Percentiles rank a stretch among this genome's conserved stretches.
Conservation (phyloP, 2,113 vertebrate genomes). For the Esox niger region DNA sequence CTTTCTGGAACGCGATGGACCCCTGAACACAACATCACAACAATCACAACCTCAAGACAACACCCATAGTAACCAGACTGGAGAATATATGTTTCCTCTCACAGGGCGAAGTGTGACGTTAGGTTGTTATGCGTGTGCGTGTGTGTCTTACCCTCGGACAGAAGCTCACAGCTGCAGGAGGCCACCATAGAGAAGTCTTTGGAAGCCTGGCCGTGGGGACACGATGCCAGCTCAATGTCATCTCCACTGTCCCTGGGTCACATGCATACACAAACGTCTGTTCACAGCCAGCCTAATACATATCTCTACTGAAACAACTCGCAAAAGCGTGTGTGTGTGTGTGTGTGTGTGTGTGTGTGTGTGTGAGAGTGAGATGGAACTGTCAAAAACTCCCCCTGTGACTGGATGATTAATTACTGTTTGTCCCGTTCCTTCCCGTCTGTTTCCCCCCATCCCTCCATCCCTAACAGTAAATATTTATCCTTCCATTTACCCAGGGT, state of each 20-base stretch:
- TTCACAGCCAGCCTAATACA: constrained; percentile 16
- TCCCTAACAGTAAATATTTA: constrained; percentile 64
- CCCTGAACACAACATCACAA: constrained; percentile 49
- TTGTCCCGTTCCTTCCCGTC: constrained; percentile 32
- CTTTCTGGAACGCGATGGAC: constrained; percentile 67
- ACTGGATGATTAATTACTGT: constrained; percentile 66
- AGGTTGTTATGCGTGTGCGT: too few species aligned
- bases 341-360: constrained; percentile 37
- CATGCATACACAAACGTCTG: constrained; percentile 39
- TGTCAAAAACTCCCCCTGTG: constrained; percentile 61
- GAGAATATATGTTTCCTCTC: too few species aligned
- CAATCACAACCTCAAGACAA: too few species aligned
- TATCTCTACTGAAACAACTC: constrained; percentile 32
- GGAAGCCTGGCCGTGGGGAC: constrained; percentile 78
- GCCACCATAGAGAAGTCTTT: constrained; percentile 76
- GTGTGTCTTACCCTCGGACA: constrained; percentile 81
- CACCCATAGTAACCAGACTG: too few species aligned
- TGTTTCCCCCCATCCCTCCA: constrained; percentile 19
- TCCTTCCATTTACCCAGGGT: constrained; percentile 84
- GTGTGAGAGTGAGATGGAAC: constrained; percentile 50
- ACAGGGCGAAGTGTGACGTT: too few species aligned
- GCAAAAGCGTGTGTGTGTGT: constrained; percentile 36
- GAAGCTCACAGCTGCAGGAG: constrained; percentile 92
- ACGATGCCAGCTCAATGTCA: constrained; percentile 88
- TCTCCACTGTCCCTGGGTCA: constrained; percentile 88